Conservation (phyloP, 1,140 invertebrate genomes). For the Homalodisca vitripennis region DNA sequence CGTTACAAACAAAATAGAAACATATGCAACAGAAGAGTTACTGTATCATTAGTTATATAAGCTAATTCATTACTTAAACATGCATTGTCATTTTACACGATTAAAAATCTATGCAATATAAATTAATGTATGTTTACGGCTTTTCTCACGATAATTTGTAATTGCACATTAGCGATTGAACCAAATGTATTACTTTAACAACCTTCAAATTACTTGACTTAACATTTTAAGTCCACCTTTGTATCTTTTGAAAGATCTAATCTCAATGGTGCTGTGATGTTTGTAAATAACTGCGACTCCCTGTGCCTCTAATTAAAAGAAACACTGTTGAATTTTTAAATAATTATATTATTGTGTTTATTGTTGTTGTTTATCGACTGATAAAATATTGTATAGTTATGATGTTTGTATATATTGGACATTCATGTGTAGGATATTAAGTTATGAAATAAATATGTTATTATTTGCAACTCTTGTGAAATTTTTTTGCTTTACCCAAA, state of each 20-base stretch:
- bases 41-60: no score
- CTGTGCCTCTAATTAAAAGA: conserved; percentile 15
- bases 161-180: no score
- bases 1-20: no score
- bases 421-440: conserved; percentile 6
- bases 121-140: no score
- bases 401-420: conserved; percentile 27
- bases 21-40: no score
- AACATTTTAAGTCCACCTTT: neutral
- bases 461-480: conserved; percentile 20
- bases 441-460: conserved; percentile 15
- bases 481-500: no score
- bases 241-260: neutral
- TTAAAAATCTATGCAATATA: no score
- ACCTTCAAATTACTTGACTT: no score
- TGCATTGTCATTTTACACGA: no score
- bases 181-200: no score
- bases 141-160: no score
- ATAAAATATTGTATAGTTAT: conserved; percentile 15
- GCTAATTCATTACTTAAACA: no score
- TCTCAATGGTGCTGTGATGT: conserved; percentile 26
- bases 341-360: neutral
- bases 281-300: neutral
- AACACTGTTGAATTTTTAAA: neutral
- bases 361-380: conserved; percentile 29